Percentiles rank a stretch among this genome's conserved stretches.
These are phyloP conservation scores for Akabosia matsudoensis DNA, from an alignment of 1,140 invertebrate species.

Conservation along the genomic window DNA sequence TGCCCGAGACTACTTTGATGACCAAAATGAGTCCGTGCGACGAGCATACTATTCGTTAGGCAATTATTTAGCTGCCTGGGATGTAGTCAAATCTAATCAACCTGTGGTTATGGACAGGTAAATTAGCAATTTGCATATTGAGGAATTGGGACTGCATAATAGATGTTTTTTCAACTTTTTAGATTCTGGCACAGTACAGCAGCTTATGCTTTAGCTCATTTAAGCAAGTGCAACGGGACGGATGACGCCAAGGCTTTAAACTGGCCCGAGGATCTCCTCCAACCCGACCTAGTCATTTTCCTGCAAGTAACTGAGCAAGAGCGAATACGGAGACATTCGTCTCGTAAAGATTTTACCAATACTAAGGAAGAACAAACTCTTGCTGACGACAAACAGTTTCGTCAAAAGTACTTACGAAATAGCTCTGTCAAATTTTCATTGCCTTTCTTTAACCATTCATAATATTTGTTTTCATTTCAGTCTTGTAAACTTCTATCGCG, in stretches of 20 bases:
- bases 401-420: conserved; percentile 27
- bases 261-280: conserved; percentile 43
- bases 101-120: conserved; percentile 45
- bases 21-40: conserved; percentile 22
- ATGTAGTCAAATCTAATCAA: conserved; percentile 10
- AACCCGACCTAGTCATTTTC: conserved; percentile 43
- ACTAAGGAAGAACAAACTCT: conserved; percentile 43
- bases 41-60: conserved; percentile 44
- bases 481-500: conserved; percentile 22
- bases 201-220: conserved; percentile 38
- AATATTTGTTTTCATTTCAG: conserved; percentile 29
- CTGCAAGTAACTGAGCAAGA: conserved; percentile 39
- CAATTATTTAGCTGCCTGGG: conserved; percentile 41
- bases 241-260: conserved; percentile 18
- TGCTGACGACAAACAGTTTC: conserved; percentile 29
- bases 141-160: background rate
- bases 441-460: background rate
- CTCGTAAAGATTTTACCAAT: conserved; percentile 37
- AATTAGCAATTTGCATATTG: background rate
- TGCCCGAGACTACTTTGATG: conserved; percentile 37
- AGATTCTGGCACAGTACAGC: conserved; percentile 45
- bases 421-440: too few relatives aligned
- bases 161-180: background rate
- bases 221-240: conserved; percentile 21
- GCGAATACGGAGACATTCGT: conserved; percentile 35